Base-by-base conservation (phyloP, 2,113 vertebrate genomes). In the Notechis scutatus region DNA sequence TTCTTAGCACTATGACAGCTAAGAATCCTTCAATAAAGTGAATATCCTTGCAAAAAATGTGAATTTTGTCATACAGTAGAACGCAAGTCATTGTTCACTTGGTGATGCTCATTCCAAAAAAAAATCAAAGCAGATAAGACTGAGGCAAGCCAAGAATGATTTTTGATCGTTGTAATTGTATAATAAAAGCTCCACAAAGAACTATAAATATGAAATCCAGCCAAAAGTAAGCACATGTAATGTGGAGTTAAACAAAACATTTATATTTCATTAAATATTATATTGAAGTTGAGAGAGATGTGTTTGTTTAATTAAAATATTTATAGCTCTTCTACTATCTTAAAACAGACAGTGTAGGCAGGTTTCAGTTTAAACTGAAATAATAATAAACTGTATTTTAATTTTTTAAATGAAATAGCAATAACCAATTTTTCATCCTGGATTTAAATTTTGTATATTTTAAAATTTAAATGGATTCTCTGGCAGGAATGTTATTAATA, bases 1-100 rank as follows among this genome's bases (percentile, higher is more conserved):
- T 85, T 93, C 88, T 86, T 50, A 90, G 85, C 54, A 74, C 54
- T 85, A 54, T 85, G 42, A 89, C 88, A 92, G 69, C 69, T 59
- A 90, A 39, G 50, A 34, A 74, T 90, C 29, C 23, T 90, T 90
- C 29, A 34, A 3, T 69, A 90, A 85, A 92, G 69, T 92, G 88
- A 61, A 85, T 90, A 59, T 59, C 39, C 42, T 90, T 39, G 26
- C 29, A 52, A 14, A 29, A 52, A 61, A 85, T 50, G 34, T 34
- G 69, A 39, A 92, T 90, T 92, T 85, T 47, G 7, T 47, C 7
- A 47, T 47, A 47, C 47, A 47, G 47, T 47, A 47, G 47, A 47
- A 47, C 47, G 1, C 1, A n/a, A 29, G 64, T 20, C 20, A 92
- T 21, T n/a, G 59, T 69, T 56, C 26, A 18, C 24, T 81, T 45